phyloP scores from a whole-genome alignment of 2,888 invertebrate species.

The Sisyra terminalis region DNA sequence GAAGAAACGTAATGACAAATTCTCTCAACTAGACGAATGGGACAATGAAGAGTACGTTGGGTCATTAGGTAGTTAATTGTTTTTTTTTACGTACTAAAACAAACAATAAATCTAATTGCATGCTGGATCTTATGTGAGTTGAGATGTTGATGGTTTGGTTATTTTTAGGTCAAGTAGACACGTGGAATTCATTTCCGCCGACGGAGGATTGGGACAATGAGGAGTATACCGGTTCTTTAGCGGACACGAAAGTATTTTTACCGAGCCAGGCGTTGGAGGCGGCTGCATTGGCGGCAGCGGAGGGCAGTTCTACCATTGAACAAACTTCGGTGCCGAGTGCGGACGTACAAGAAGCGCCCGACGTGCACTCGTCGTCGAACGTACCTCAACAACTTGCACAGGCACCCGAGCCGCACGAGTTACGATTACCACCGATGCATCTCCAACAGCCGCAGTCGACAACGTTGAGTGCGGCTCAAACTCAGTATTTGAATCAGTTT shows the following conservation, averaged over 20 bases:
- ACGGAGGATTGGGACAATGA: slow-evolving; percentile 79
- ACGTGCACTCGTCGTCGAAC: slow-evolving; percentile 25
- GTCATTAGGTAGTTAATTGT: slow-evolving; percentile 2
- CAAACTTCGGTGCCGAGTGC: slow-evolving; percentile 18
- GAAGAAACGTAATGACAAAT: slow-evolving; percentile 21
- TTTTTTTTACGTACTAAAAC: not conserved
- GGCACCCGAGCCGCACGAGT: slow-evolving; percentile 12
- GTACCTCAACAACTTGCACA: slow-evolving; percentile 17
- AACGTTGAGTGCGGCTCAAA: slow-evolving; percentile 36
- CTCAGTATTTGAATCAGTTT: slow-evolving; percentile 39
- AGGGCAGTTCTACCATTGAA: slow-evolving; percentile 10
- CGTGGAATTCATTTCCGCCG: slow-evolving; percentile 39
- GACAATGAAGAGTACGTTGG: slow-evolving; percentile 16
- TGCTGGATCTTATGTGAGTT: slow-evolving; percentile 19
- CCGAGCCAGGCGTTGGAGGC: slow-evolving; percentile 36
- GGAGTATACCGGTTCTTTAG: slow-evolving; percentile 87
- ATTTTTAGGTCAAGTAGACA: slow-evolving; percentile 19
- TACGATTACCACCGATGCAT: slow-evolving; percentile 3
- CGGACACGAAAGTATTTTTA: slow-evolving; percentile 86
- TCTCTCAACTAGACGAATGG: slow-evolving; percentile 21
- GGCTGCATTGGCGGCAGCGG: slow-evolving; percentile 9
- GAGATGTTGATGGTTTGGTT: slow-evolving; percentile 16
- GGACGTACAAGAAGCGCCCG: slow-evolving; percentile 25
- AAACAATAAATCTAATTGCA: not conserved
- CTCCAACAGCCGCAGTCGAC: slow-evolving; percentile 6